Conservation (phyloP, 1,140 invertebrate genomes). For the Odontomachus brunneus region DNA sequence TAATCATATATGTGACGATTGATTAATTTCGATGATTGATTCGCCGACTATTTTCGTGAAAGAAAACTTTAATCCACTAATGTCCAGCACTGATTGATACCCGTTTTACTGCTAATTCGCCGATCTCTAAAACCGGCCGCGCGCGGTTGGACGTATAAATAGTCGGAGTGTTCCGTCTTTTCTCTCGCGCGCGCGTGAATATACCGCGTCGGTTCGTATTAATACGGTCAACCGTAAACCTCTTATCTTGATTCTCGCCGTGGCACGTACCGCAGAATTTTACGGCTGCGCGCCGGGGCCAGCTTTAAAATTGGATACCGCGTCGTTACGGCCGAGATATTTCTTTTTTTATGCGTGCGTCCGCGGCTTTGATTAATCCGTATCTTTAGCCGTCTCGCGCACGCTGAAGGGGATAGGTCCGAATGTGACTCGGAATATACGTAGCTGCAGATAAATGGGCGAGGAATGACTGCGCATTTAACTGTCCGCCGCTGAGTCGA, state of each 20-base stretch:
- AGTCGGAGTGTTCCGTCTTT: constrained; percentile 32
- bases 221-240: constrained; percentile 26
- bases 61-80: too few species aligned
- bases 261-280: constrained; percentile 4
- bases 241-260: constrained; percentile 26
- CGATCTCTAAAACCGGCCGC: constrained; percentile 14
- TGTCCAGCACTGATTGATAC: too few species aligned
- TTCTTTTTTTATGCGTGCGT: background rate
- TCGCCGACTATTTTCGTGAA: too few species aligned
- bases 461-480: background rate
- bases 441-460: background rate
- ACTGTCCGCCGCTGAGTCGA: background rate
- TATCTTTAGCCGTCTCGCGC: background rate
- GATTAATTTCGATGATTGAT: too few species aligned
- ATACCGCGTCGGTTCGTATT: background rate
- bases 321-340: background rate
- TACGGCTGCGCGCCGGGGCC: background rate
- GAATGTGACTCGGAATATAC: background rate
- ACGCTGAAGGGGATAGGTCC: background rate
- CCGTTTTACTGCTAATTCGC: constrained; percentile 51
- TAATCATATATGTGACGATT: too few species aligned
- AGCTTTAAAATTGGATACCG: constrained; percentile 27
- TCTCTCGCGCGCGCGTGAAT: constrained; percentile 1
- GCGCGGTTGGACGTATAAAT: constrained; percentile 16
- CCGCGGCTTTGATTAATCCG: background rate